A percentile compares a stretch with the other conserved stretches of the same genome.
Conservation (phyloP, 2,113 vertebrate species). For the Stegostoma tigrinum region DNA sequence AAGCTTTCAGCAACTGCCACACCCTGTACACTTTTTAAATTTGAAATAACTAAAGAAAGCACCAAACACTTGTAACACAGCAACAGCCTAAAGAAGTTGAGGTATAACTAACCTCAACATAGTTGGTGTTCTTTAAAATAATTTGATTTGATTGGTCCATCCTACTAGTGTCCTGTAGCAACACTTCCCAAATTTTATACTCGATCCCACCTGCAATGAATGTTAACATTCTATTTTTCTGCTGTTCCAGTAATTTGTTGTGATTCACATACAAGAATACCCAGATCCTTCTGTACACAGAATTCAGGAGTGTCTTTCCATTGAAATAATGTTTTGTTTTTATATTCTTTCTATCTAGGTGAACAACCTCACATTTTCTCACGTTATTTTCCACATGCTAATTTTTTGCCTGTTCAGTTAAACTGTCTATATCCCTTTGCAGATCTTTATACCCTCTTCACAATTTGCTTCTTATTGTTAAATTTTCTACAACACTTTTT, state of each 20-base stretch:
- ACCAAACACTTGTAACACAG: too few relatives aligned
- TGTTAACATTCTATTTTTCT: not conserved
- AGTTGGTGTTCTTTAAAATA: too few relatives aligned
- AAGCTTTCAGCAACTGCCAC: not conserved
- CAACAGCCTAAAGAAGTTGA: too few relatives aligned
- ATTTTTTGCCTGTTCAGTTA: not conserved
- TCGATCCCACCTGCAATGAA: not conserved
- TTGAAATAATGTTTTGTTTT: not conserved
- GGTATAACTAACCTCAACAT: too few relatives aligned
- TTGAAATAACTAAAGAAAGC: too few relatives aligned
- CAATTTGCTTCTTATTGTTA: not conserved
- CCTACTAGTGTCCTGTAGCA: not conserved
- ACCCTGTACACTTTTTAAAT: too few relatives aligned
- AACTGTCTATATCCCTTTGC: not conserved
- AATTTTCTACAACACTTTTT: not conserved
- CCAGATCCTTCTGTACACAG: not conserved
- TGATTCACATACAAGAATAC: not conserved
- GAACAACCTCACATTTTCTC: not conserved
- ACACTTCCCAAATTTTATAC: not conserved
- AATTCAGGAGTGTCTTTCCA: not conserved
- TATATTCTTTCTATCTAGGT: not conserved
- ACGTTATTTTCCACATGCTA: not conserved
- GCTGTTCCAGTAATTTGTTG: not conserved
- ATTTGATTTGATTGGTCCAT: not conserved
- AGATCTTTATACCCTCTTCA: not conserved